Evolutionary conservation across 2,888 invertebrate genomes (phyloP), one percentile per base, ranked within the genome.

Genomic region (Synanthedon myopaeformis): DNA sequence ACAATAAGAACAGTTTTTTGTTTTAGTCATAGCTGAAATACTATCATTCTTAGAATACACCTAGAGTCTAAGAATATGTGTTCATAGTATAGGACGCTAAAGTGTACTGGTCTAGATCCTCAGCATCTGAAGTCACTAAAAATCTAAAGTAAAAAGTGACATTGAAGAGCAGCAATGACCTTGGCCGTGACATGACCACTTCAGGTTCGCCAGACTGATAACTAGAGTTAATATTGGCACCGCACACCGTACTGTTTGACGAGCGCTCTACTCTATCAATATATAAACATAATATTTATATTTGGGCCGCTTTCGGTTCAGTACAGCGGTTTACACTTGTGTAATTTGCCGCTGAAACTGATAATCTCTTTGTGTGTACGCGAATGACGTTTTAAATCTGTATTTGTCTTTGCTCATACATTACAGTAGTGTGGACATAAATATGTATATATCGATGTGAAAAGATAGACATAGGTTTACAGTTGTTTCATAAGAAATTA

Each of bases 261-360:
- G 76, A 80, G 74, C 84, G 83, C 82, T 85, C 76, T 69, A 72
- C 84, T 85, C 82, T 87, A 86, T 86, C 86, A 87, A 87, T 86
- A 86, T 85, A 85, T 86, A 86, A 83, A 87, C 85, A 86, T 78
- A 82, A 85, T 86, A 84, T 87, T 86, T 86, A 85, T 86, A 82
- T 85, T 82, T 82, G 77, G 74, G 73, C 71, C 76, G 72, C 76
- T 81, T 80, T 81, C 71, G 74, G 78, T 73, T 64, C 70, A 68
- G 70, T 70, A 67, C 66, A 65, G 58, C 54, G 66, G 69, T 45
- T 35, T 45, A 49, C 76, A 78, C 75, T 81, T 82, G 81, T 82
- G 79, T 83, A 82, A 81, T 76, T 77, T 80, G 79, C 76, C 72
- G 70, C 80, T 83, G 80, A 82, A 83, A 82, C 72, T 79, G 78